Base-by-base conservation (phyloP, 1,140 invertebrate species). In the Danaus melanippus region DNA sequence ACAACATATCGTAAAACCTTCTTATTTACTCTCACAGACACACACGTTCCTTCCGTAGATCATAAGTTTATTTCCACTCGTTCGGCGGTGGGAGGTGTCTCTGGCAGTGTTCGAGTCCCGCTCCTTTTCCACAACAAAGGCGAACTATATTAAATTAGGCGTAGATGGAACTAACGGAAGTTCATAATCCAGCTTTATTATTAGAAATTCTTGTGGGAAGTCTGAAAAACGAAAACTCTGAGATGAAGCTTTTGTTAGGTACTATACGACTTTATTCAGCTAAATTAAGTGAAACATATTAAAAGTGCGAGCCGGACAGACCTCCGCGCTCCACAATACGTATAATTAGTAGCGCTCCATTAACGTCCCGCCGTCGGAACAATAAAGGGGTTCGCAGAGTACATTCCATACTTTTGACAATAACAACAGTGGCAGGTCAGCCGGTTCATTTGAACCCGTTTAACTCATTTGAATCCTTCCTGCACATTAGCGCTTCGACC, bases 31-130 rank as follows among this genome's bases (percentile, higher is more conserved):
- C 60, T 66, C 62, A 62, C 62, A 72, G 64, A 58, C 69, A 67
- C 70, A 76, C 77, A 80, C 80, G 81, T 82, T 81, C 76, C 74
- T 69, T 77, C 74, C 77, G 80, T 85, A 85, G 81, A 85, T 85
- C 79, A 85, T 80, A 83, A 83, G 75, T 83, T 80, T 82, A 83
- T 85, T 82, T 85, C 79, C 79, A 81, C 76, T 84, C 78, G 76
- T 71, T 79, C 73, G 64, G 51, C 56, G 58, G 54, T 61, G 59
- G 60, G 74, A 81, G 76, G 76, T 79, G 76, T 80, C 79, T 83
- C 80, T 82, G 76, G 70, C 76, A 80, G 64, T 65, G 73, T 79
- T 76, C 75, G 74, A 79, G 73, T 81, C 69, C 75, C 68, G 70
- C 65, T 50, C 60, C 66, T 61, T 60, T 66, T 61, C 75, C 77